Base-by-base conservation (phyloP, 1,140 invertebrate species). In the Panagrolaimus sp. region DNA sequence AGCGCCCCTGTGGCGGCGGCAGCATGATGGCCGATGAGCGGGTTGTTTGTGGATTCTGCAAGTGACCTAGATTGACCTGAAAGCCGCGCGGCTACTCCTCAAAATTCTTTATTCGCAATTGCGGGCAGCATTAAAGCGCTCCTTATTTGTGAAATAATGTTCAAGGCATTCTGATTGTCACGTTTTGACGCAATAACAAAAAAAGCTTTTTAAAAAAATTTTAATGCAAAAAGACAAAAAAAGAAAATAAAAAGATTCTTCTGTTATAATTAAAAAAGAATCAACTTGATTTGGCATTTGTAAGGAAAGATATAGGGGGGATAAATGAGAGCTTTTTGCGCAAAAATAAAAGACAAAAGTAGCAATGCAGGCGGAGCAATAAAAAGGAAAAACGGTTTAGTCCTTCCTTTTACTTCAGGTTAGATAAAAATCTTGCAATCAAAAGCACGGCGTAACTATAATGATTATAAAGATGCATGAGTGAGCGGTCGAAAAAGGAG, bases 61-160 rank as follows among this genome's bases (percentile, higher is more conserved):
- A 51, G 51, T 57, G 51, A 57, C 51, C 51, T 57, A 57, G 51
- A 57, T 57, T 57, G 51, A 57, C 51, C 51, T 57, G 51, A 57
- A 57, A 57, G 51, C 51, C 51, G 51, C 51, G 51, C 51, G 51
- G 51, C 51, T 57, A 57, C 51, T 57, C 51, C 51, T 57, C 51
- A 57, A 57, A 20, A 57, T 57, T 53, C 51, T 53, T 57, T 27
- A 27, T 20, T 57, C 51, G 27, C 51, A 38, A 57, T 57, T 27
- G 51, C 20, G 20, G 51, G 51, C 27, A 57, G 51, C 51, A 16
- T 57, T 23, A 20, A 27, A 57, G 20, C 20, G 51, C 51, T 57
- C 51, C 51, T 57, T 57, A 57, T 57, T 57, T 25, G 31, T 38
- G 31, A 38, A 38, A 7, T 4, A 38, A 7, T 38, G 31, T 38